These are phyloP conservation scores for Brachionus paranguensis DNA, from an alignment of 1,140 invertebrate genomes.

Conservation along the genomic window DNA sequence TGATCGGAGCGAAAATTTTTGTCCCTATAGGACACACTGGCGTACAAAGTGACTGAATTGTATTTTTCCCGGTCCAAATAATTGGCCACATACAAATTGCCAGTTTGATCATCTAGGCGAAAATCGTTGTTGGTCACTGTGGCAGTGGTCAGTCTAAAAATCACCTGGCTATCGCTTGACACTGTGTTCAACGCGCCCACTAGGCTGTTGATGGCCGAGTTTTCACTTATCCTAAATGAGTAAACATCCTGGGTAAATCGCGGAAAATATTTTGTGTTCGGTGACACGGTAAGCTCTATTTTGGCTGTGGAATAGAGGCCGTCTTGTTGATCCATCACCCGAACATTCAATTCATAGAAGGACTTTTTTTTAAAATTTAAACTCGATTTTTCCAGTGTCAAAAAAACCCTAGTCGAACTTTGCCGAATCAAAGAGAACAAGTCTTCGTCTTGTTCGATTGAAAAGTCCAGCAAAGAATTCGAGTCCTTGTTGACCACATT, in stretches of 20 bases:
- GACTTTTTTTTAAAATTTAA: slow-evolving; percentile 33
- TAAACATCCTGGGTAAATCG: slow-evolving; percentile 25
- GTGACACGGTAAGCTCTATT: neutral
- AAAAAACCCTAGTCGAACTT: neutral
- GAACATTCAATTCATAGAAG: neutral
- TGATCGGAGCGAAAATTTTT: slow-evolving; percentile 13
- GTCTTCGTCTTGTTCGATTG: neutral
- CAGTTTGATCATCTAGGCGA: slow-evolving; percentile 13
- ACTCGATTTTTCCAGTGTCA: slow-evolving; percentile 20
- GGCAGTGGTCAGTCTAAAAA: neutral
- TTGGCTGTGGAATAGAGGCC: slow-evolving; percentile 11
- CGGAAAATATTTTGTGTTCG: slow-evolving; percentile 21
- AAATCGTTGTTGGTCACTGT: neutral
- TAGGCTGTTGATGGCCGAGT: neutral
- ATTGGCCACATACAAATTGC: slow-evolving; percentile 26
- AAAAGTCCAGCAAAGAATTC: neutral
- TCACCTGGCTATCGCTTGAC: neutral
- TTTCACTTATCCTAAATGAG: slow-evolving; percentile 12
- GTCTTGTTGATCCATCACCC: slow-evolving; percentile 4
- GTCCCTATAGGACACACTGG: neutral
- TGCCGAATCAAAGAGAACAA: slow-evolving; percentile 9
- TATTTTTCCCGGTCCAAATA: slow-evolving; percentile 15
- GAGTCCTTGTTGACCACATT: neutral
- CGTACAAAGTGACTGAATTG: neutral
- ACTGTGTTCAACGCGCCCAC: neutral